These are phyloP conservation scores for Cydia pomonella DNA, from an alignment of 1,140 invertebrate species.

Conservation along the genomic window DNA sequence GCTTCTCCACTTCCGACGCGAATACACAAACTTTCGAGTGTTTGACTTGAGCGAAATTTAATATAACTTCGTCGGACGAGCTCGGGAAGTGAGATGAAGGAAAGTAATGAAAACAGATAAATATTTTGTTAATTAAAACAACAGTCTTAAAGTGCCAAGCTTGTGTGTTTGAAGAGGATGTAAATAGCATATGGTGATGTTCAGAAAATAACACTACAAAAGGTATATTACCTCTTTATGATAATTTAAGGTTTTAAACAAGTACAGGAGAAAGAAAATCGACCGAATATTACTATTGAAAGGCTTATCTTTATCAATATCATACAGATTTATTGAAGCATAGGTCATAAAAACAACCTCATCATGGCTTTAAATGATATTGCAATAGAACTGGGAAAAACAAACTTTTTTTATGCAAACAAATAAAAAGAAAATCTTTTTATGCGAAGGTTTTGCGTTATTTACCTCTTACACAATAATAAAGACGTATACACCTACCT, in stretches of 20 bases:
- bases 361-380: too few relatives aligned
- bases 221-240: constrained; percentile 9
- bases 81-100: constrained; percentile 46
- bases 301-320: too few relatives aligned
- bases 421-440: too few relatives aligned
- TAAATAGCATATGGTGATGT: constrained; percentile 15
- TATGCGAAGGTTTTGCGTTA: too few relatives aligned
- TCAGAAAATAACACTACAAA: not conserved
- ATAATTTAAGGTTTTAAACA: not conserved
- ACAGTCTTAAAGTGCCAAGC: constrained; percentile 51
- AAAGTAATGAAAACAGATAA: constrained; percentile 45
- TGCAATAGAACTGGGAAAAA: too few relatives aligned
- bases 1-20: constrained; percentile 45
- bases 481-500: too few relatives aligned
- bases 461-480: too few relatives aligned
- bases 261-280: not conserved
- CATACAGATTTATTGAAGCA: too few relatives aligned
- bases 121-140: constrained; percentile 48
- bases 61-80: constrained; percentile 48
- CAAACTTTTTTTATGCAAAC: too few relatives aligned
- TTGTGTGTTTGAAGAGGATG: constrained; percentile 38
- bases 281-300: too few relatives aligned
- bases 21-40: constrained; percentile 42
- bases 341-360: too few relatives aligned
- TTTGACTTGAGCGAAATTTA: constrained; percentile 51